Evolutionary conservation across 2,797 vertebrate species (phyloP).

Genomic region (Ispidina picta): DNA sequence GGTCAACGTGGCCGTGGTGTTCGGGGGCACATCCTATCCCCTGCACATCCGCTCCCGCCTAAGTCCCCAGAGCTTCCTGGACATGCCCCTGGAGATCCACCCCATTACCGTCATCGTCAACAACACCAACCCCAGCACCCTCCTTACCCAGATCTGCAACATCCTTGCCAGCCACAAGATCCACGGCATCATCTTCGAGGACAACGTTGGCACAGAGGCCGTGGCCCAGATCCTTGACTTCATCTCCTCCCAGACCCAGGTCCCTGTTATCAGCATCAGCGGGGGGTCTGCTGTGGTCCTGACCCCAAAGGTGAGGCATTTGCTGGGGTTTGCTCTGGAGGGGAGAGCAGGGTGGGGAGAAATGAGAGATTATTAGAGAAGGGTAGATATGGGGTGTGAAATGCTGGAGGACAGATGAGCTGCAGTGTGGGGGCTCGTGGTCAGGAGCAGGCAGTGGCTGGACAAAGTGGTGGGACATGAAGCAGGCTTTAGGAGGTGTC

Average conservation of each 20-base stretch:
- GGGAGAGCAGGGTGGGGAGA: not conserved
- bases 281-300: conserved; percentile 94
- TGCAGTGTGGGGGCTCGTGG: accelerated
- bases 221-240: conserved; percentile 98
- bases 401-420: not conserved
- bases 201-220: conserved; percentile 92
- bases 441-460: not conserved
- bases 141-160: conserved; percentile 92
- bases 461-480: accelerated
- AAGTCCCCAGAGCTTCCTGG: conserved; percentile 92
- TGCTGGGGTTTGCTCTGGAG: not conserved
- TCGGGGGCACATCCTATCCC: conserved; percentile 89
- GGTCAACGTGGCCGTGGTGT: conserved; percentile 93
- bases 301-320: conserved; percentile 89
- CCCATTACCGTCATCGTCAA: conserved; percentile 93
- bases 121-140: conserved; percentile 92
- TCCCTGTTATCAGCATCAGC: conserved; percentile 94
- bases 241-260: conserved; percentile 91
- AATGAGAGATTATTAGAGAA: not conserved
- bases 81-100: conserved; percentile 94
- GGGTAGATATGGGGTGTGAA: not conserved
- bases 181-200: conserved; percentile 94
- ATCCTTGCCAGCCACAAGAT: conserved; percentile 88
- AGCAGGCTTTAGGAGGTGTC: not conserved
- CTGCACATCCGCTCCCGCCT: conserved; percentile 87